Evolutionary conservation across 2,113 vertebrate genomes (phyloP).

Genomic region (Arvicanthis niloticus): DNA sequence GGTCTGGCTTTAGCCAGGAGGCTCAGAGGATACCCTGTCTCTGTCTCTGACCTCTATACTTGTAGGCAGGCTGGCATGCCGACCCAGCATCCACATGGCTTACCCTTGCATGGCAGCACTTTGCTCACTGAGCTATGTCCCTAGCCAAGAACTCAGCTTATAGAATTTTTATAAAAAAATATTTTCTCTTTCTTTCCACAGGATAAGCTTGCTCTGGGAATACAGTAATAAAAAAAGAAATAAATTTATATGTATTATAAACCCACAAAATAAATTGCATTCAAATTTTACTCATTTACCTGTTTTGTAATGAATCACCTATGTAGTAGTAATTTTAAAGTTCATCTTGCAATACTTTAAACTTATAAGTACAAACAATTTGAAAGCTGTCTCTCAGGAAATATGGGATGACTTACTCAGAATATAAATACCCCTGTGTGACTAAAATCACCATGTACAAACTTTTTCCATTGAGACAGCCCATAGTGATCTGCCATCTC

Average conservation of each 20-base stretch:
- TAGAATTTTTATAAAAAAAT: not conserved
- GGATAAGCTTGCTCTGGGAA: not conserved
- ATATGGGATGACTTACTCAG: not conserved
- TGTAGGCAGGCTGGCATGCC: not conserved
- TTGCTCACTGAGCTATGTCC: not conserved
- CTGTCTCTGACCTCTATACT: not conserved
- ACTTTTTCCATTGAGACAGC: not conserved
- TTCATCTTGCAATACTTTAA: not conserved
- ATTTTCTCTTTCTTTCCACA: slow-evolving; percentile 48
- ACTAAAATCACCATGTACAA: not conserved
- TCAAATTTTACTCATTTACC: slow-evolving; percentile 1
- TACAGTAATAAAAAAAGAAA: slow-evolving; percentile 40
- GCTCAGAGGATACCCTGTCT: not conserved
- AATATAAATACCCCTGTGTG: not conserved
- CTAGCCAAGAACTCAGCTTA: not conserved
- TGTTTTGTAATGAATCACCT: slow-evolving; percentile 31
- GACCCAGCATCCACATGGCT: not conserved
- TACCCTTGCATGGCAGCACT: too few species aligned
- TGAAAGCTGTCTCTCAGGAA: slow-evolving; percentile 36
- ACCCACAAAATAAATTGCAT: not conserved
- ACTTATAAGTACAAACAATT: not conserved
- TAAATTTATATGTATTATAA: slow-evolving; percentile 45
- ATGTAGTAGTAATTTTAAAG: slow-evolving; percentile 52
- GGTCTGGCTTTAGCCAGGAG: not conserved
- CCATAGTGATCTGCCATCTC: not conserved